These are phyloP conservation scores for Eurois occulta DNA, from an alignment of 2,888 invertebrate genomes.

Conservation along the genomic window DNA sequence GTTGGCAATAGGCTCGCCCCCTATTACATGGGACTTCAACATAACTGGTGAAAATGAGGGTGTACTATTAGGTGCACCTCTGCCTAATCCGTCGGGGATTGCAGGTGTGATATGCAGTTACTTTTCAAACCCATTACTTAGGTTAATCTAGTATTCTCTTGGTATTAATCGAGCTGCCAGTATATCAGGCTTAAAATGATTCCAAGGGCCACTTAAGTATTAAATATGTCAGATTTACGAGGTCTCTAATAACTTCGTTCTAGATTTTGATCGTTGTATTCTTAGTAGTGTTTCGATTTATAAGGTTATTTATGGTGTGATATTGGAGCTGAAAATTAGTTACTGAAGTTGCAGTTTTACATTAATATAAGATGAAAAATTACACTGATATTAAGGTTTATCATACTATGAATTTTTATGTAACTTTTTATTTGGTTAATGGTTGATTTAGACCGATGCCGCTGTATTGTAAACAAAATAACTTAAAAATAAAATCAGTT, in stretches of 20 bases:
- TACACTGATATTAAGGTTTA: not conserved
- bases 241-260: constrained; percentile 42
- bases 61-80: not conserved
- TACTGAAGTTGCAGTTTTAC: not conserved
- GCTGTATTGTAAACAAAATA: too few relatives aligned
- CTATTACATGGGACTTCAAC: not conserved
- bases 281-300: constrained; percentile 46
- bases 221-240: constrained; percentile 49
- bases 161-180: constrained; percentile 17
- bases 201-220: constrained; percentile 56
- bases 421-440: not conserved
- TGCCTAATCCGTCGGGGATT: not conserved
- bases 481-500: not conserved
- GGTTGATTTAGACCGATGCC: not conserved
- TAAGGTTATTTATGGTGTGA: not conserved
- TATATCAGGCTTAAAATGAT: constrained; percentile 53
- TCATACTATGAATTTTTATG: not conserved
- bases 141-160: constrained; percentile 35
- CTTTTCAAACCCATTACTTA: constrained; percentile 20
- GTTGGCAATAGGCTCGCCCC: not conserved
- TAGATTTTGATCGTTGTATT: constrained; percentile 24
- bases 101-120: not conserved
- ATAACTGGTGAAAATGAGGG: not conserved
- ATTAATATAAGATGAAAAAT: not conserved
- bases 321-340: constrained; percentile 22